phyloP scores from a whole-genome alignment of 2,888 invertebrate genomes.

The Platycnemis pennipes region DNA sequence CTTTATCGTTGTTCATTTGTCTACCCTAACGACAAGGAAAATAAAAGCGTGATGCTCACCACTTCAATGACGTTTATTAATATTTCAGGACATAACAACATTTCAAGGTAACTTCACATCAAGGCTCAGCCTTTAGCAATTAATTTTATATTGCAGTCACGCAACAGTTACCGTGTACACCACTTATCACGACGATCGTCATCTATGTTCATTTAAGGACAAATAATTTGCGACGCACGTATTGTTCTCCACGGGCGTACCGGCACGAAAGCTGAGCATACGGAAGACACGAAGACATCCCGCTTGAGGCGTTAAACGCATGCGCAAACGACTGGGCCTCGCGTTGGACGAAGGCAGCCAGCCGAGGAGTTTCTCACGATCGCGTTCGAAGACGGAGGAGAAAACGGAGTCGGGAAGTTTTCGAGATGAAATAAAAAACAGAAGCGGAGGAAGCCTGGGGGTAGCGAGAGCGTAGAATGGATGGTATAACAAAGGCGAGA shows the following conservation, averaged over 20 bases:
- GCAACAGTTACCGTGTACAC: not conserved
- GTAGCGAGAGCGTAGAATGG: not conserved
- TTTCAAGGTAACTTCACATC: not conserved
- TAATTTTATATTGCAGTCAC: not conserved
- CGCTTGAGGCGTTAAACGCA: not conserved
- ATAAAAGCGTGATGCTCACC: too few relatives aligned
- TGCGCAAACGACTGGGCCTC: too few relatives aligned
- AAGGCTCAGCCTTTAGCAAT: not conserved
- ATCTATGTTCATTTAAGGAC: not conserved
- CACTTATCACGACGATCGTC: not conserved
- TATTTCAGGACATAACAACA: not conserved
- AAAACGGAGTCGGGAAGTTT: not conserved
- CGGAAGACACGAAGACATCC: not conserved
- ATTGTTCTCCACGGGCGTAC: not conserved
- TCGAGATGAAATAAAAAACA: not conserved
- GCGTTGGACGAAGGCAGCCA: not conserved
- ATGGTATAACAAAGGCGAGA: not conserved
- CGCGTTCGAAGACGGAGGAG: not conserved
- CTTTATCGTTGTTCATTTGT: too few relatives aligned
- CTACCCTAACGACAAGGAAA: too few relatives aligned
- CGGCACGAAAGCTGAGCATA: not conserved
- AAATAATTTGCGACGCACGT: not conserved
- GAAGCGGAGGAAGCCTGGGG: not conserved
- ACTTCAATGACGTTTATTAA: too few relatives aligned
- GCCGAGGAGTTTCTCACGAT: not conserved